Evolutionary conservation across 2,797 vertebrate species (phyloP), one percentile per base, ranked within the genome.

Genomic region (Enteromius afrohamiltoni): DNA sequence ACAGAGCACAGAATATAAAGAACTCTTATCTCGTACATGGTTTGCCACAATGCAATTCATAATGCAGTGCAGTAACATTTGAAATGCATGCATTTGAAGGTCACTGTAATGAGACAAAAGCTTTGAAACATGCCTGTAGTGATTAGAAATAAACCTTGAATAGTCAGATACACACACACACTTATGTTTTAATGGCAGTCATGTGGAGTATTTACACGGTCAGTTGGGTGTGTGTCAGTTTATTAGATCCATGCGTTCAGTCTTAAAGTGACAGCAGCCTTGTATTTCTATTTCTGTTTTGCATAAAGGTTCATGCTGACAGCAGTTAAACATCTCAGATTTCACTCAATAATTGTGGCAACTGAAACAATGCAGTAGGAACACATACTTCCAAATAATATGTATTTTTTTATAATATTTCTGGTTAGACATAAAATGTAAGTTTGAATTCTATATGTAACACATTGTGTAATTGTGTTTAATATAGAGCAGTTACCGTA

Each of bases 1-100:
- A 70, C 34, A 70, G 8, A 53, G 67, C 34, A 14, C 53, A 73
- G 45, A 64, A 82, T 64, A 74, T 31, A 42, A 62, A 73, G 31
- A n/a, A 4, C 40, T 31, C 3, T 47, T 14, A 31, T 67, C 45
- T 1, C 14, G 14, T 58, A 17, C 19, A 34, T 47, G 17, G 19
- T 34, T 34, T 80, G 37, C 31, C 23, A 45, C 45, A 75, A 37
- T 53, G 58, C 45, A 40, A 0, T 82, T 75, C 21, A 53, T 19
- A 65, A 49, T 74, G 21, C 21, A 26, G 11, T 37, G 45, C 9
- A 2, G 21, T 34, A 67, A n/a, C 65, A 51, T 31, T 49, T 49
- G 2, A 71, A 49, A 49, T 31, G 26, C 17, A 6, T 73, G 17
- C 1, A 1, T 73, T 49, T 51, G 47, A 51, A 37, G 71, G 49